Conservation (phyloP, 1,140 invertebrate species). For the Odontomachus brunneus region DNA sequence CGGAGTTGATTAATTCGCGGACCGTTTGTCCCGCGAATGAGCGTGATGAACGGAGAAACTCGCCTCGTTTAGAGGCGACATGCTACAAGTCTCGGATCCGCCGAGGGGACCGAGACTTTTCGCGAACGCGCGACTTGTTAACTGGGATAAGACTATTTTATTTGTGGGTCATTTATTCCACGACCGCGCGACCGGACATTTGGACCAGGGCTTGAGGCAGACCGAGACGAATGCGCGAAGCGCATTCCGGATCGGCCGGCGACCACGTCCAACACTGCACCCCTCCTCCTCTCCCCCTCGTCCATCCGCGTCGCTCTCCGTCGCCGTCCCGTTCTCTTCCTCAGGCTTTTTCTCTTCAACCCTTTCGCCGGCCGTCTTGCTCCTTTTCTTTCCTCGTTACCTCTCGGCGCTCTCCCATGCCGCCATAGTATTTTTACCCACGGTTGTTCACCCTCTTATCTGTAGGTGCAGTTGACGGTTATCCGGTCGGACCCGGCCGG, state of each 20-base stretch:
- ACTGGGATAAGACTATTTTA: conserved; percentile 81
- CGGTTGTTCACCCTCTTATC: conserved; percentile 84
- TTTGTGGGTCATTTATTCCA: conserved; percentile 83
- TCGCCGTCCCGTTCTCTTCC: conserved; percentile 39
- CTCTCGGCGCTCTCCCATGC: too few relatives aligned
- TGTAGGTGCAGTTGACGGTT: conserved; percentile 75
- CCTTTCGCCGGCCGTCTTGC: conserved; percentile 40
- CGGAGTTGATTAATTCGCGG: not conserved
- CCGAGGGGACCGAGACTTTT: conserved; percentile 39
- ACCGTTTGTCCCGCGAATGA: not conserved
- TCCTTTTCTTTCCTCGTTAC: conserved; percentile 44
- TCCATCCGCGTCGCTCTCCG: too few relatives aligned
- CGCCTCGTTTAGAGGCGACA: too few relatives aligned
- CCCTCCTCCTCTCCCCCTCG: conserved; percentile 38
- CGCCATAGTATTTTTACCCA: conserved; percentile 83
- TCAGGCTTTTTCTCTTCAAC: conserved; percentile 41
- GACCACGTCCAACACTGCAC: conserved; percentile 76
- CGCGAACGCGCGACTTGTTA: conserved; percentile 80
- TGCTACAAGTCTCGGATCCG: too few relatives aligned
- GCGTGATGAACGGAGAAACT: not conserved
- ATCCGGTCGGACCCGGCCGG: conserved; percentile 69
- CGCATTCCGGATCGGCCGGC: conserved; percentile 81
- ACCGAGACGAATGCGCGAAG: conserved; percentile 76
- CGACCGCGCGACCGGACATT: conserved; percentile 74
- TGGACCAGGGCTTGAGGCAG: conserved; percentile 72